Evolutionary conservation across 2,888 invertebrate species (phyloP).

Genomic region (Drosophila stalkeri): DNA sequence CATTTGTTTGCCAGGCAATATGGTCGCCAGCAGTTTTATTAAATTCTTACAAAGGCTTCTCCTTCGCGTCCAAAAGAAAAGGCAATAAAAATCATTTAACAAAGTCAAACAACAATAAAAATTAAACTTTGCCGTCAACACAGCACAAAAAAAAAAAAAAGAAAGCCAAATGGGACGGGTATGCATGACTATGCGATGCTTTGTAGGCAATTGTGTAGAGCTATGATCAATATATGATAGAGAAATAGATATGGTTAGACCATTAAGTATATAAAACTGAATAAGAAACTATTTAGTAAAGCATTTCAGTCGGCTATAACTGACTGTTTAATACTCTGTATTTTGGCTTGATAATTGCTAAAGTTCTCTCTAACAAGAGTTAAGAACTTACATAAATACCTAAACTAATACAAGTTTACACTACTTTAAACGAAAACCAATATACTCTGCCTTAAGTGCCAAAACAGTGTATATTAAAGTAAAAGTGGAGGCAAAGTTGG

Average conservation of each 20-base stretch:
- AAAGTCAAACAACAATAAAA: slow-evolving; percentile 81
- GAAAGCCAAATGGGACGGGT: not conserved
- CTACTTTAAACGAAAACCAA: not conserved
- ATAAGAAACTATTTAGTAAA: too few species aligned
- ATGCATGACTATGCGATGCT: not conserved
- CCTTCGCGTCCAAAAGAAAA: slow-evolving; percentile 39
- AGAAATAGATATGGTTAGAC: not conserved
- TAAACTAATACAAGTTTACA: not conserved
- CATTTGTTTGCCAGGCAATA: slow-evolving; percentile 75
- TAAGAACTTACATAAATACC: not conserved
- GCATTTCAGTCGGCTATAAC: too few species aligned
- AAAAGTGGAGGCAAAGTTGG: slow-evolving; percentile 27
- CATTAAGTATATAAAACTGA: not conserved
- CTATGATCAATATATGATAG: not conserved
- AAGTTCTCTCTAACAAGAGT: too few species aligned
- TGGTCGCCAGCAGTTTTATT: slow-evolving; percentile 76
- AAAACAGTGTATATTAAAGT: slow-evolving; percentile 4
- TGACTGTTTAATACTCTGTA: not conserved
- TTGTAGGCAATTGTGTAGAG: not conserved
- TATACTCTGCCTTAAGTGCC: not conserved
- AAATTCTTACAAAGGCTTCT: slow-evolving; percentile 78
- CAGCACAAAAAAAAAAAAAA: slow-evolving; percentile 29
- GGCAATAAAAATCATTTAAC: slow-evolving; percentile 81
- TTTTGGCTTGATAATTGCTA: too few species aligned
- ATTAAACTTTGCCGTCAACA: slow-evolving; percentile 81